Evolutionary conservation across 2,113 vertebrate genomes (phyloP).

Genomic region (Rattus norvegicus): GRCr8 NC_086031.1:109294001-109294500

Average conservation of each 20-base stretch:
- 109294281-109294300: background rate
- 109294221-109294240: background rate
- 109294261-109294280: background rate
- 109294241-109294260: background rate
- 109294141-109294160: background rate
- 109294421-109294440: background rate
- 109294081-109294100: background rate
- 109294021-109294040: background rate
- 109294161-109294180: background rate
- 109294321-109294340: background rate
- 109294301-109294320: background rate
- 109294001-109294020: background rate
- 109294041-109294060: background rate
- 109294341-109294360: background rate
- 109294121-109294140: background rate
- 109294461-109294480: background rate
- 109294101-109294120: background rate
- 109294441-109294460: background rate
- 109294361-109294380: background rate
- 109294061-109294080: background rate
- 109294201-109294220: background rate
- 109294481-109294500: background rate
- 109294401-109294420: background rate
- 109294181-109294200: background rate
- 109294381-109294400: background rate